Evolutionary conservation across 2,797 vertebrate genomes (phyloP), one percentile per base, ranked within the genome.

Genomic region (Hydrocynus forskahlii): DNA sequence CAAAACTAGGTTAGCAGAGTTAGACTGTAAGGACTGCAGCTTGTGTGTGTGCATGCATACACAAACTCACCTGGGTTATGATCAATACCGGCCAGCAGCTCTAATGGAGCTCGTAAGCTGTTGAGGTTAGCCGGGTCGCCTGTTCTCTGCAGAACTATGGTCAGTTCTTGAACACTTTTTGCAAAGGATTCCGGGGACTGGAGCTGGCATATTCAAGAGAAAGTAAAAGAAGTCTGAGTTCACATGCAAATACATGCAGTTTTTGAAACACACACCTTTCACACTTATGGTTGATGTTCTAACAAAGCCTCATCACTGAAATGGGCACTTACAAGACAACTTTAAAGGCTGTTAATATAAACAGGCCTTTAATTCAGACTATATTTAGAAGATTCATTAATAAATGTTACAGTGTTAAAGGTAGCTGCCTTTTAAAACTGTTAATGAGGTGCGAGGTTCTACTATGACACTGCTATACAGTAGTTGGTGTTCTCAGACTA

Each of bases 121-220:
- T 96, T 96, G 91, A 99, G 92, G 88, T 99, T 98, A 83, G 97
- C 97, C 25, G 97, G 97, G 88, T 99, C 97, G 48, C 96, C 96
- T 0, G 97, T 98, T 89, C 97, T 95, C 91, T 98, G 97, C 89
- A 99, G 92, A 86, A 99, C 97, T 83, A 99, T 98, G 0, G 96
- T 98, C 92, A 99, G 89, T 87, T 99, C 97, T 91, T 99, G 97
- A 73, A 99, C 96, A 5, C 97, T 98, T 91, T 98, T 99, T 68
- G 96, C 96, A 94, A 99, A 99, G 8, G 97, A 98, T 88, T 99
- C 97, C 55, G 97, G 97, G 87, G 97, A 98, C 71, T 99, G 97
- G 78, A 99, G 92, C 97, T 99, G 71, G 78, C 80, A 6, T 1
- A 0, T 38, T 57, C 4, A 45, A 50, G n/a, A 55, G 48, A 38